Percentiles rank a stretch among this genome's conserved stretches.
These are phyloP conservation scores for Syrphus vitripennis DNA, from an alignment of 2,888 invertebrate species.

Conservation along the genomic window DNA sequence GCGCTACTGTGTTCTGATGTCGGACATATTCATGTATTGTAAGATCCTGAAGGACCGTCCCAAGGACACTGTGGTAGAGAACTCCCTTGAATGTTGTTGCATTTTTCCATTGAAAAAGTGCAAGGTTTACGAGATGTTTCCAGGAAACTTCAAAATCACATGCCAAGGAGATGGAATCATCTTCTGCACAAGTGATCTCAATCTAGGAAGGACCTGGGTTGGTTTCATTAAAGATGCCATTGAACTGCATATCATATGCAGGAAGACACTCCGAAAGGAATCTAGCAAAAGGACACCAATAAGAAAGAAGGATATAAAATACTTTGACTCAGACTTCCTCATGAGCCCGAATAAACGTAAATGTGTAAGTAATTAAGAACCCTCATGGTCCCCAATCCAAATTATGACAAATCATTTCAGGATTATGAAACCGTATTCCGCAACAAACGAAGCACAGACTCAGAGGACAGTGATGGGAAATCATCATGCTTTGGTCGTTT, in stretches of 20 bases:
- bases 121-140: constrained; percentile 83
- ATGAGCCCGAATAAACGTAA: constrained; percentile 82
- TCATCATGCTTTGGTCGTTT: constrained; percentile 75
- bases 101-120: constrained; percentile 88
- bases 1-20: constrained; percentile 87
- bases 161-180: constrained; percentile 84
- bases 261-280: constrained; percentile 85
- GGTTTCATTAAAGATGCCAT: constrained; percentile 83
- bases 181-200: constrained; percentile 83
- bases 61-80: constrained; percentile 82
- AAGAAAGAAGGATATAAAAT: constrained; percentile 82
- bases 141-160: constrained; percentile 84
- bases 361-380: constrained; percentile 78
- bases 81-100: constrained; percentile 85
- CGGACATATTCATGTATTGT: constrained; percentile 88
- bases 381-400: not conserved
- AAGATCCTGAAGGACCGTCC: constrained; percentile 83
- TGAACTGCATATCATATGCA: constrained; percentile 83
- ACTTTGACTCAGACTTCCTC: constrained; percentile 82
- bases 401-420: constrained; percentile 72
- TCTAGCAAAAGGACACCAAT: constrained; percentile 85
- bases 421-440: constrained; percentile 80
- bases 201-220: constrained; percentile 84
- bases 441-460: constrained; percentile 77
- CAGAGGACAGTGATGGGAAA: constrained; percentile 74